phyloP scores from a whole-genome alignment of 2,113 vertebrate genomes.

The Caloenas nicobarica region DNA sequence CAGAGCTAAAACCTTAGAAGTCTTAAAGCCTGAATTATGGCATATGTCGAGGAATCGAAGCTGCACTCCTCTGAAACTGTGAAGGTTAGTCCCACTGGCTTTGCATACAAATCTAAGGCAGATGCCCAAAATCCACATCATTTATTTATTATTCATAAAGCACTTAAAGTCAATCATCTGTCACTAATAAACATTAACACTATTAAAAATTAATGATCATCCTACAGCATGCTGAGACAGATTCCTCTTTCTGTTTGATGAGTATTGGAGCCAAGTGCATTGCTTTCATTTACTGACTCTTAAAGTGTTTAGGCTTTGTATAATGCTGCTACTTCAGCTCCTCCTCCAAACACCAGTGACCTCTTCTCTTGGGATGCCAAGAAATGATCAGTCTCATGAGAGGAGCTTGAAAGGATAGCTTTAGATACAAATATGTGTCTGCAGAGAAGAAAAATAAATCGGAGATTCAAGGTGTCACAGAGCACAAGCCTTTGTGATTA shows the following conservation, averaged over 20 bases:
- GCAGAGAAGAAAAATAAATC: conserved; percentile 8
- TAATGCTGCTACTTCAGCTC: background rate
- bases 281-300: conserved; percentile 1
- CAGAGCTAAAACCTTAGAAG: conserved; percentile 39
- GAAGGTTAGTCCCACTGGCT: conserved; percentile 47
- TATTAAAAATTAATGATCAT: conserved; percentile 77
- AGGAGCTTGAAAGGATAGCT: background rate
- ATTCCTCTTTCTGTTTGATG: conserved; percentile 68
- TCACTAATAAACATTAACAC: conserved; percentile 77
- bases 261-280: conserved; percentile 49
- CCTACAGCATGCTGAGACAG: conserved; percentile 54
- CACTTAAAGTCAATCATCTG: conserved; percentile 73
- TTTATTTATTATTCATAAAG: conserved; percentile 74
- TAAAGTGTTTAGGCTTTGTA: background rate
- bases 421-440: conserved; percentile 11
- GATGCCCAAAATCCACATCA: conserved; percentile 53
- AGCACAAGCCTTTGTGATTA: background rate
- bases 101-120: conserved; percentile 57
- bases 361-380: conserved; percentile 12
- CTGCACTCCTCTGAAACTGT: background rate
- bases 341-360: conserved; percentile 1
- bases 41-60: background rate
- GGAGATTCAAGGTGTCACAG: background rate
- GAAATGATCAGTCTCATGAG: background rate
- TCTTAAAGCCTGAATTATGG: background rate